phyloP scores from a whole-genome alignment of 1,140 invertebrate genomes.

The Daktulosphaira vitifoliae region DNA sequence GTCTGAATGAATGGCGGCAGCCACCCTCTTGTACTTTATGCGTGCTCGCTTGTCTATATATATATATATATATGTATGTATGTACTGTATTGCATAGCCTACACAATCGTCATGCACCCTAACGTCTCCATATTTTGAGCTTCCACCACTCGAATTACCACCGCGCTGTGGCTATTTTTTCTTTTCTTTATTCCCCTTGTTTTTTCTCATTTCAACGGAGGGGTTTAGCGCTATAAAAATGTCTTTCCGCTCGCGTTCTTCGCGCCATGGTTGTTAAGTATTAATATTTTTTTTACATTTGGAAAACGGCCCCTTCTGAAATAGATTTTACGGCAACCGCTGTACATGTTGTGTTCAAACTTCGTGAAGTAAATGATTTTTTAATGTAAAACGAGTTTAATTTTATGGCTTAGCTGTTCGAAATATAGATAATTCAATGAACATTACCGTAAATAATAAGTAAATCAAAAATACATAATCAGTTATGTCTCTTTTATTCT shows the following conservation, averaged over 20 bases:
- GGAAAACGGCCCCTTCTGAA: conserved; percentile 16
- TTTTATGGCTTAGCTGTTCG: too few species aligned
- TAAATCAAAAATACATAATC: too few species aligned
- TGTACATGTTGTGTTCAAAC: neutral
- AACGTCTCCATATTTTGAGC: conserved; percentile 11
- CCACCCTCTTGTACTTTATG: neutral
- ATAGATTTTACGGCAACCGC: too few species aligned
- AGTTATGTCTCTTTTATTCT: too few species aligned
- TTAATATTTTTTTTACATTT: neutral
- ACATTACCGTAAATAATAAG: too few species aligned
- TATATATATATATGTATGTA: too few species aligned
- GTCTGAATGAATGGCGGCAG: neutral
- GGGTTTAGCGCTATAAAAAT: conserved; percentile 24
- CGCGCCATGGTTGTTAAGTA: neutral
- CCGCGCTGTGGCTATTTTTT: neutral
- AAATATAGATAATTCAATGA: too few species aligned
- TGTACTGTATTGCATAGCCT: neutral
- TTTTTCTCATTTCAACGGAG: neutral
- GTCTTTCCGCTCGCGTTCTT: conserved; percentile 9
- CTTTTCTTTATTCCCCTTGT: neutral
- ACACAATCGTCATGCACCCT: neutral
- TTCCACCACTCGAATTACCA: conserved; percentile 15
- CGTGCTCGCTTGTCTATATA: neutral
- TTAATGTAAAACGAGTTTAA: conserved; percentile 28
- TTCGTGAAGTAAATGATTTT: conserved; percentile 24